Base-by-base conservation (phyloP, 2,113 vertebrate species). In the Silurus asotus region DNA sequence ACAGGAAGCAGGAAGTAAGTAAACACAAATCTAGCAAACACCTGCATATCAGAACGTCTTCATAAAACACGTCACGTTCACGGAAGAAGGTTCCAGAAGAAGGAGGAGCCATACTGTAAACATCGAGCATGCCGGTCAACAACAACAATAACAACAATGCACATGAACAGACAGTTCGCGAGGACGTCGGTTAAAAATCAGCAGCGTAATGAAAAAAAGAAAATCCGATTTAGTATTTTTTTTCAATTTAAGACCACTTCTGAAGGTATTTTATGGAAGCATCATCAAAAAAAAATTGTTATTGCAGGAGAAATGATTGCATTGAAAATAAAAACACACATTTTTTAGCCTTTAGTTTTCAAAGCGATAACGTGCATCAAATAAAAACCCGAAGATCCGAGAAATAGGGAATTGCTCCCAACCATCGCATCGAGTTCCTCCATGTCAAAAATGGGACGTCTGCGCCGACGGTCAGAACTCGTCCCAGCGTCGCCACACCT, bases 201-300 rank as follows among this genome's bases (percentile, higher is more conserved):
- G 88, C 87, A 89, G 84, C 91, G 76, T 89, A 74, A 20, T 61
- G 67, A 69, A 59, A 69, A 59, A 62, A 88, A 87, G 82, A 64
- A 83, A 74, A 88, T 88, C 88, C 90, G 88, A 88, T 86, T 51
- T 14, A 86, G 45, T 82, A 49, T 82, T 78, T 77, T 78, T 78
- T 23, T 37, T 37, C 37, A 37, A 75, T 86, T 88, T 77, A 92
- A 93, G 88, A 90, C 58, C 83, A 91, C 91, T 91, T 92, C 56
- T 53, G 28, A 61, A 62, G 6, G 86, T 91, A 92, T 90, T 91
- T 69, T 89, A 88, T 48, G 94, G 94, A 94, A 94, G 92, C 93
- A 93, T 94, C 88, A 45, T 53, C 69, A 76, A 79, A 87, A 62
- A 62, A 37, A 37, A 64, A 84, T 88, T 83, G 87, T 94, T 94